Conservation (phyloP, 2,113 vertebrate genomes). For the Nibea albiflora region DNA sequence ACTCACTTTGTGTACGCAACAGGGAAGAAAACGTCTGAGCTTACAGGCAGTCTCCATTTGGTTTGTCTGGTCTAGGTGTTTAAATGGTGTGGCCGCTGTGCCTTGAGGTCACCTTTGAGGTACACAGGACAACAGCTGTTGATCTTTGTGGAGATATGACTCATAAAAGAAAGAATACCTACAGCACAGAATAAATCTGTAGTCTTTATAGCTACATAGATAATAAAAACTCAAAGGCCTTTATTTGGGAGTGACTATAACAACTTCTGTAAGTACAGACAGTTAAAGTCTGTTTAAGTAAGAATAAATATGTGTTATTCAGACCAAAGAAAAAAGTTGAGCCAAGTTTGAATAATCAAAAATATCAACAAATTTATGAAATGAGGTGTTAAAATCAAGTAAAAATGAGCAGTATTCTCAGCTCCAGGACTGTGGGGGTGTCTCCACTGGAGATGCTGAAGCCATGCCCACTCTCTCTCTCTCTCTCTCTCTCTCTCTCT, state of each 20-base stretch:
- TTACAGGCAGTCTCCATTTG: background rate
- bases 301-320: too few relatives aligned
- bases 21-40: background rate
- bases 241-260: background rate
- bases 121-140: background rate
- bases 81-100: background rate
- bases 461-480: too few relatives aligned
- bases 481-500: too few relatives aligned
- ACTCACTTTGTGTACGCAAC: background rate
- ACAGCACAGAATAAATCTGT: background rate
- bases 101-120: too few relatives aligned
- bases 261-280: background rate
- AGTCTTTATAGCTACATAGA: background rate
- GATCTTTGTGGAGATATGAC: background rate
- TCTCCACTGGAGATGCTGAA: too few relatives aligned
- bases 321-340: too few relatives aligned
- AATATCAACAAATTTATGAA: too few relatives aligned
- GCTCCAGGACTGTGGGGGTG: too few relatives aligned
- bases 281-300: background rate
- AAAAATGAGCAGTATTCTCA: too few relatives aligned
- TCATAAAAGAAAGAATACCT: background rate
- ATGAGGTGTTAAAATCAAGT: too few relatives aligned
- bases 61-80: background rate
- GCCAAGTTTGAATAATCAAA: too few relatives aligned
- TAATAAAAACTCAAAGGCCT: background rate